Conservation (phyloP, 2,113 vertebrate species). For the Eulacestoma nigropectus region DNA sequence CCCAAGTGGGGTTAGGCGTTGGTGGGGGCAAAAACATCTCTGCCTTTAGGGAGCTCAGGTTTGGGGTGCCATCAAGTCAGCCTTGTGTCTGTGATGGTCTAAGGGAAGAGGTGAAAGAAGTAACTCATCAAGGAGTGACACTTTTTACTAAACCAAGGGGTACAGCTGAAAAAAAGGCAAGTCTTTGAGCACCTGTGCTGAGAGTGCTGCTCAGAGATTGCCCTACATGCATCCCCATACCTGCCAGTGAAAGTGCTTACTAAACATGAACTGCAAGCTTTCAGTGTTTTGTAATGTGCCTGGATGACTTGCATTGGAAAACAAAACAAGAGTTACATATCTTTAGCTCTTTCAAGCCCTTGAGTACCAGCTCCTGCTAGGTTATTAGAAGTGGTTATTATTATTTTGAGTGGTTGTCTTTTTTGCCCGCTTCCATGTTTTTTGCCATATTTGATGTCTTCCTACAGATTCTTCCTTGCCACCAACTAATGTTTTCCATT, state of each 20-base stretch:
- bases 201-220: neutral
- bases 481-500: neutral
- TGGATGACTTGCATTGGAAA: neutral
- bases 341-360: neutral
- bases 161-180: neutral
- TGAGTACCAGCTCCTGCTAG: neutral
- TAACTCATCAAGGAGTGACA: neutral
- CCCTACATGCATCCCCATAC: neutral
- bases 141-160: neutral
- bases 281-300: neutral
- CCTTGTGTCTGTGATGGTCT: neutral
- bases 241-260: neutral
- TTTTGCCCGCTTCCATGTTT: neutral
- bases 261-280: neutral
- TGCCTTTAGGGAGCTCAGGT: neutral
- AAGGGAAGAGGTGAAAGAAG: neutral
- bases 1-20: accelerated
- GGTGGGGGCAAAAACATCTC: neutral
- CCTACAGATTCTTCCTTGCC: neutral
- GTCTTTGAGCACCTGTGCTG: neutral
- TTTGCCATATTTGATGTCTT: neutral
- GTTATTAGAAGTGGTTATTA: neutral
- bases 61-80: neutral
- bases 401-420: neutral
- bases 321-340: neutral